These are phyloP conservation scores for Hozukius guyotensis DNA, from an alignment of 2,797 vertebrate genomes.

Conservation along the genomic window DNA sequence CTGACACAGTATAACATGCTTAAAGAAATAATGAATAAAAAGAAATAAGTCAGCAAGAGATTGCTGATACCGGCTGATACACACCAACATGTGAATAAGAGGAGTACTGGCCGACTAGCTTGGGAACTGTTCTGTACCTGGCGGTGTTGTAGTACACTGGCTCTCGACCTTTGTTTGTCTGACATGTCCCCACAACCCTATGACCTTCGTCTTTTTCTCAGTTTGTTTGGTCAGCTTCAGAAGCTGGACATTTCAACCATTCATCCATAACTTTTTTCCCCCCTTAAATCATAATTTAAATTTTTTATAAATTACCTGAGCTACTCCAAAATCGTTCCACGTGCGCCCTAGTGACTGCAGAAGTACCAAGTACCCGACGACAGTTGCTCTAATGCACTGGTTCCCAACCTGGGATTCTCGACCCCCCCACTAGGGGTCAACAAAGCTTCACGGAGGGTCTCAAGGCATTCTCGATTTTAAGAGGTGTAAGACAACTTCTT, in stretches of 20 bases:
- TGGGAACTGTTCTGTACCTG: background rate
- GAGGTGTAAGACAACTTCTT: no score
- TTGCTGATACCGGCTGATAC: no score
- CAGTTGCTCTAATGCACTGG: background rate
- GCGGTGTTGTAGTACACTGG: background rate
- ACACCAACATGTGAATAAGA: no score
- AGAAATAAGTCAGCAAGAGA: no score
- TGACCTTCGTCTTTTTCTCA: background rate
- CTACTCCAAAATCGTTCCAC: background rate
- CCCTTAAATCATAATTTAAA: fast-evolving
- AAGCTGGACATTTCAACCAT: background rate
- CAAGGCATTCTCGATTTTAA: no score
- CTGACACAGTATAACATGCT: no score
- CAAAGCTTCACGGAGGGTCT: no score
- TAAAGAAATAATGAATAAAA: no score
- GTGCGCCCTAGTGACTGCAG: fast-evolving
- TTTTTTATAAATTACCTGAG: background rate
- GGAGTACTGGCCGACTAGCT: background rate
- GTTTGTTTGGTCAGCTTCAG: background rate
- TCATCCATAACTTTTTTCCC: background rate
- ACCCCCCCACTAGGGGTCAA: no score
- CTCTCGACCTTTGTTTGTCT: fast-evolving
- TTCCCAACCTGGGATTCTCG: no score
- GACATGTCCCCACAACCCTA: background rate
- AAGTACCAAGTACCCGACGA: no score